Percentiles rank a stretch among this genome's conserved stretches.
Evolutionary conservation across 2,797 vertebrate genomes (phyloP).

Genomic region (Todus mexicanus): DNA sequence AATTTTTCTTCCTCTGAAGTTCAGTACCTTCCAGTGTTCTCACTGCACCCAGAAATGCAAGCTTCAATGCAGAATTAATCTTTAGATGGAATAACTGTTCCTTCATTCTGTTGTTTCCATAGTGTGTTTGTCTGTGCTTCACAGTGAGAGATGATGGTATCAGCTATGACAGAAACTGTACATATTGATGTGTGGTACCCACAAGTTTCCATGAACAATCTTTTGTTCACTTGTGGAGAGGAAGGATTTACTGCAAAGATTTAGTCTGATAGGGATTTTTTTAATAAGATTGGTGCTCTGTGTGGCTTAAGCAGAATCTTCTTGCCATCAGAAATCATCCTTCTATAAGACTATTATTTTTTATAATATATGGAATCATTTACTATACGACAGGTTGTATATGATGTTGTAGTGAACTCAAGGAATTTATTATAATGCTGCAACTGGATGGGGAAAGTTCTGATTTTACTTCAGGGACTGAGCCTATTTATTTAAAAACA

Average conservation of each 20-base stretch:
- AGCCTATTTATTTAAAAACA: background rate
- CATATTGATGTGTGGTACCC: background rate
- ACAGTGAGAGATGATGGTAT: background rate
- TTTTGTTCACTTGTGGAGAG: background rate
- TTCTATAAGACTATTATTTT: background rate
- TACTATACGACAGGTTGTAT: background rate
- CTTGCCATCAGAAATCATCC: background rate
- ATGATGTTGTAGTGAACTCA: background rate
- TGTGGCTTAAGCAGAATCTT: background rate
- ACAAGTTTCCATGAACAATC: background rate
- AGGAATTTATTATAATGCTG: background rate
- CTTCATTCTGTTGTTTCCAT: background rate
- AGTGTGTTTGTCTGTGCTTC: background rate
- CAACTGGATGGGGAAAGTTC: background rate
- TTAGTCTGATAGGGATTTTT: background rate
- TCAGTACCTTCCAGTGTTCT: background rate
- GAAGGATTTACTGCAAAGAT: slow-evolving; percentile 17
- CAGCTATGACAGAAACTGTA: background rate
- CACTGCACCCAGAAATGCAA: background rate
- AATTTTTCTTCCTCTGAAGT: background rate
- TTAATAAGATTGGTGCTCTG: background rate
- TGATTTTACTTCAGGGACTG: background rate
- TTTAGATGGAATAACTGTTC: background rate
- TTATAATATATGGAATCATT: background rate
- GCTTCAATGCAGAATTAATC: background rate